Evolutionary conservation across 2,113 vertebrate genomes (phyloP), one percentile per base, ranked within the genome.

Genomic region (Chaetura pelagica): DNA sequence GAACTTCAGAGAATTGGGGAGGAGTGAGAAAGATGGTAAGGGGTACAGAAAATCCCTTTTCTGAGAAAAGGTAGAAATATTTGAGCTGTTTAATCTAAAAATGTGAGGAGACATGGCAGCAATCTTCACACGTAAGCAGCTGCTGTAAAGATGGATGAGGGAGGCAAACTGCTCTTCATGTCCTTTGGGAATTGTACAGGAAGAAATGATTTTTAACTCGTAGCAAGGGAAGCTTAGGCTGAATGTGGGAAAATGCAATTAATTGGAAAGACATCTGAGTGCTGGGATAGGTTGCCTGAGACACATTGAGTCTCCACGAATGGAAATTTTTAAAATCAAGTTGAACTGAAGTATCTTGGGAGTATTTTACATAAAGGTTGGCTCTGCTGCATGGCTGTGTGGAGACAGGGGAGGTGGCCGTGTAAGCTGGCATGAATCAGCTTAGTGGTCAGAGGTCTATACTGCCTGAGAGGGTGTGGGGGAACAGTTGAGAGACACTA

Each of bases 341-440:
- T 68, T 38, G 23, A 19, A 7, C 24, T 72, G 1, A 29, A 42
- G 14, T 40, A 3, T 30, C 62, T 29, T 10, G 30, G 46, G 79
- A 86, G 35, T 48, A 6, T 73, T 92, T 79, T 44, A 44, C 19
- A 26, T 15, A 5, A 7, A 21, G 19, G 61, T 55, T 61, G 42
- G 38, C 63, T 74, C n/a, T 64, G 69, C 35, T 64, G 13, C 9
- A 0, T 23, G 32, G 12, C 63, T 55, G 24, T 0, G 4, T 59
- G 82, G 48, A 66, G 19, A 2, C 64, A 32, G 72, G 12, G 3
- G 7, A 40, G 10, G 38, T 67, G 66, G 52, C 16, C 30, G 44
- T 24, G 67, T 16, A 8, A 88, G 8, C 15, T 90, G 58, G 26
- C 30, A 54, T 0, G 0, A 72, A 38, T 38, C 21, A 29, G 0